Percentiles rank a stretch among this genome's conserved stretches.
Conservation (phyloP, 1,140 invertebrate genomes). For the Polyergus mexicanus region DNA sequence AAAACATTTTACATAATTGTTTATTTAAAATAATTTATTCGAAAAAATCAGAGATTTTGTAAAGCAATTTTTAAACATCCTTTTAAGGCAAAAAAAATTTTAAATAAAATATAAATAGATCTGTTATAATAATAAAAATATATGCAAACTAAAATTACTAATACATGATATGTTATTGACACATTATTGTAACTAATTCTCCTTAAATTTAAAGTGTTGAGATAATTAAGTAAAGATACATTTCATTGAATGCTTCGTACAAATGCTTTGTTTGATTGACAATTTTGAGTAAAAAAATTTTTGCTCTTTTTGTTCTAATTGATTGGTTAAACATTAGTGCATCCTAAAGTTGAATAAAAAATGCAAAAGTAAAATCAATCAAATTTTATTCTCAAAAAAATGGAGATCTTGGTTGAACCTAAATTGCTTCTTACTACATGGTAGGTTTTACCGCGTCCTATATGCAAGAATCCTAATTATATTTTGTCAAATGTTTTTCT, state of each 20-base stretch:
- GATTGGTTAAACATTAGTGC: too few relatives aligned
- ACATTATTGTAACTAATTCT: not conserved
- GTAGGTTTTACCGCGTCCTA: not conserved
- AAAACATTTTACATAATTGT: not conserved
- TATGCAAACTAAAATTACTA: not conserved
- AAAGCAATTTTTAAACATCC: not conserved
- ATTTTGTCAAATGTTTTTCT: not conserved
- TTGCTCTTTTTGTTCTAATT: too few relatives aligned
- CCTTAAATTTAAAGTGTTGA: not conserved
- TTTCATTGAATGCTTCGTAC: too few relatives aligned
- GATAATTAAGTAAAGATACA: too few relatives aligned
- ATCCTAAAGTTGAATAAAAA: not conserved
- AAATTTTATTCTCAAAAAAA: not conserved
- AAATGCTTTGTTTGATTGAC: too few relatives aligned
- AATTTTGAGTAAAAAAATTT: too few relatives aligned
- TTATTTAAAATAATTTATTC: not conserved
- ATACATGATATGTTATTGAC: not conserved
- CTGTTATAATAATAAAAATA: not conserved
- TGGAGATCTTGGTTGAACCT: not conserved
- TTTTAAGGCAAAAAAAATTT: not conserved
- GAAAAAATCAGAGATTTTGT: too few relatives aligned
- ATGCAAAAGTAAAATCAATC: not conserved
- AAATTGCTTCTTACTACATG: not conserved
- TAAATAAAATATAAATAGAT: constrained; percentile 1
- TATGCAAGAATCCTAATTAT: not conserved